These are phyloP conservation scores for cattle (Bos taurus) DNA, from an alignment of 2,113 vertebrate genomes.

Conservation along the genomic window DNA sequence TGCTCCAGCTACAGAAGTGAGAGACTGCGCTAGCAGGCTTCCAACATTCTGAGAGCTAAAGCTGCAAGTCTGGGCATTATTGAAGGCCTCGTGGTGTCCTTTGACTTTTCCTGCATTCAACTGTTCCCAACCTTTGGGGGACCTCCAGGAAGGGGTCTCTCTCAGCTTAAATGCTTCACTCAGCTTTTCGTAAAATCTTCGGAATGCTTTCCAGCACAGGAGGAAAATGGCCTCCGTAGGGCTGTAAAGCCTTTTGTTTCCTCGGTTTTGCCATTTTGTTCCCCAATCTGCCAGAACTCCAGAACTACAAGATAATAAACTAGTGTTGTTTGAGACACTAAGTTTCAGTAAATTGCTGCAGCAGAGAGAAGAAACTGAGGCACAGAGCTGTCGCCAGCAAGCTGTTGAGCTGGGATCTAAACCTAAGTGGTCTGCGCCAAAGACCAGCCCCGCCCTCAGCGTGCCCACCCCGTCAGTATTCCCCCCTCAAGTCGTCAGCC, in stretches of 20 bases:
- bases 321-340: too few species aligned
- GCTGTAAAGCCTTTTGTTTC: background rate
- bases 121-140: background rate
- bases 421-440: background rate
- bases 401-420: background rate
- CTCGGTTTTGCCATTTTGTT: background rate
- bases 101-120: background rate
- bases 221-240: background rate
- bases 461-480: background rate
- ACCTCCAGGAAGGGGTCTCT: background rate
- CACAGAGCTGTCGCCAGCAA: background rate
- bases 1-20: background rate
- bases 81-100: background rate
- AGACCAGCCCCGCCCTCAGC: background rate
- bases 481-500: background rate
- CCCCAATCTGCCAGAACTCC: background rate
- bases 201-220: background rate
- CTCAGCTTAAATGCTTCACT: background rate
- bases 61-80: background rate
- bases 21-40: background rate
- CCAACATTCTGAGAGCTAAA: background rate
- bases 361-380: background rate
- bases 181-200: background rate
- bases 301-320: background rate
- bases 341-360: background rate